Evolutionary conservation across 2,888 invertebrate species (phyloP), one percentile per base, ranked within the genome.

Genomic region (Pecten maximus): DNA sequence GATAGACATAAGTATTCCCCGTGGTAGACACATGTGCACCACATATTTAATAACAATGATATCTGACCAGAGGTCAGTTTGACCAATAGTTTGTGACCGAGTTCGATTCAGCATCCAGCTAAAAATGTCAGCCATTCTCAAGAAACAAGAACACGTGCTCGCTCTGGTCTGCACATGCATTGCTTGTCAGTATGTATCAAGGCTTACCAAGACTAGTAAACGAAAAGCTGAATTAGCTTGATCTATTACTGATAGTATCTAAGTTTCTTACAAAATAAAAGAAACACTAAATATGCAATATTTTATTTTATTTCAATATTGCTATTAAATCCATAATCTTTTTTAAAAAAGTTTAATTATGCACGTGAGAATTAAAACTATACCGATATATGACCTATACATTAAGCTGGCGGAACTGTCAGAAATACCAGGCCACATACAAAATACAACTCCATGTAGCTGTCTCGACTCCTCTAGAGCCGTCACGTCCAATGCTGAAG

Each of bases 131-230:
- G n/a, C 23, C 50, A 54, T 10, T 23, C 28, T 60, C 60, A n/a
- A 60, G 28, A 60, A n/a, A 60, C 60, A 74, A 35, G 74, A 35
- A 74, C 74, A 74, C 74, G 74, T 74, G 74, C 74, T 28, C 35
- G 12, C 28, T 23, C 8, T 28, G 28, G 74, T 74, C 35, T 74
- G 35, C 74, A 74, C 74, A 15, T 74, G 74, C 74, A 23, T 28
- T 74, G 35, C 74, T 35, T 28, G 74, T 74, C 74, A 74, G 74
- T 35, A 74, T 0, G 35, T 8, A 35, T 74, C 12, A 74, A 12
- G 74, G 28, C 4, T 35, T 35, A 28, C 10, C 35, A 28, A 10
- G 74, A 74, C 6, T 35, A n/a, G 28, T 74, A 3, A 74, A 74
- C 28, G 35, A 28, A 28, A 19, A 35, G 8, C 28, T 12, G 10